A percentile compares a stretch with the other conserved stretches of the same genome.
Evolutionary conservation across 23 tunicate species (phyloP).

Genomic region (Trididemnum clinides): DNA sequence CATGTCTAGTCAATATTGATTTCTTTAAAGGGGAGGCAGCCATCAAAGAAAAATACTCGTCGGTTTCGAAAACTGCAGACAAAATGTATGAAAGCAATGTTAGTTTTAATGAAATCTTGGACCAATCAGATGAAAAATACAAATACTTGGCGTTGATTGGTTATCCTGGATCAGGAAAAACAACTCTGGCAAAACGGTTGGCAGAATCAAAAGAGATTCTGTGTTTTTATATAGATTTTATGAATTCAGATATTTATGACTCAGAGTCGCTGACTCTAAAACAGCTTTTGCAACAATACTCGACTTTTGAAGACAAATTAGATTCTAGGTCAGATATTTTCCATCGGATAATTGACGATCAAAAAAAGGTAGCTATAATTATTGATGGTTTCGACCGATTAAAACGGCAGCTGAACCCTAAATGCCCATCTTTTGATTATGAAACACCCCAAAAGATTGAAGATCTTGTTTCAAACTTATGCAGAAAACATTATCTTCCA

Average conservation of each 20-base stretch:
- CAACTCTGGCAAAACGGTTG: constrained; percentile 16
- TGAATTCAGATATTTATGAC: constrained; percentile 19
- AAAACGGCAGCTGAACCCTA: background rate
- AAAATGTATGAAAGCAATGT: background rate
- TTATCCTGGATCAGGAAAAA: constrained; percentile 41
- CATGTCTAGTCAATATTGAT: background rate
- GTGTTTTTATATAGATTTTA: constrained; percentile 9
- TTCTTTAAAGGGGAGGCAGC: constrained; percentile 18
- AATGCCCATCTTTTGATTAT: background rate
- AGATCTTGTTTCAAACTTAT: constrained; percentile 18
- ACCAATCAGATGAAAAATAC: background rate
- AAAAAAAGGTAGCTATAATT: constrained; percentile 8
- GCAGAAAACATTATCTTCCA: constrained; percentile 14
- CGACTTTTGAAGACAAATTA: background rate
- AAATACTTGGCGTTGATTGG: constrained; percentile 16
- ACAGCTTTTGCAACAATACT: background rate
- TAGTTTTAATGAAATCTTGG: background rate
- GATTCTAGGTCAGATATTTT: background rate
- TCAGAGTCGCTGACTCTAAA: constrained; percentile 4
- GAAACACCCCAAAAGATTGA: background rate
- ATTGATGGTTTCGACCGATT: constrained; percentile 39
- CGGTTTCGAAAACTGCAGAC: background rate
- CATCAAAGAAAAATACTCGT: background rate
- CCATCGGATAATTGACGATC: constrained; percentile 18
- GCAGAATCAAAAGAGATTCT: background rate